phyloP scores from a whole-genome alignment of 2,113 vertebrate genomes.

The Scalopus aquaticus region DNA sequence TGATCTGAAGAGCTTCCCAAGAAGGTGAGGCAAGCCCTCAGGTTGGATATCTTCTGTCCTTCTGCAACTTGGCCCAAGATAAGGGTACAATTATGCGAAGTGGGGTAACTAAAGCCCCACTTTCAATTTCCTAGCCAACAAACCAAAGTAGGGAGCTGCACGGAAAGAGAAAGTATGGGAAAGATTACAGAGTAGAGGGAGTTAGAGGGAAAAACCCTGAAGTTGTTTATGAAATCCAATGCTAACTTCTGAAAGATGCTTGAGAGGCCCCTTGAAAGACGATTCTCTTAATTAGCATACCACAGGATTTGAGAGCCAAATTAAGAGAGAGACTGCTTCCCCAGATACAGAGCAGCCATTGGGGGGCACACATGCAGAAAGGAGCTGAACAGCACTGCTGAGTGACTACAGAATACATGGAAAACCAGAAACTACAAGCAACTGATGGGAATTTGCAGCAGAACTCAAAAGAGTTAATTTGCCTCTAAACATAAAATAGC shows the following conservation, averaged over 20 bases:
- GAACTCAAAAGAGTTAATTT: neutral
- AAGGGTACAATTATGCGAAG: neutral
- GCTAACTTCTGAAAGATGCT: neutral
- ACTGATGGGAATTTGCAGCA: neutral
- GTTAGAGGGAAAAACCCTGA: neutral
- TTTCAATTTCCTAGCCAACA: neutral
- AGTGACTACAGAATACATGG: neutral
- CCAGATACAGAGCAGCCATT: neutral
- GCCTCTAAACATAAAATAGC: neutral
- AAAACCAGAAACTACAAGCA: neutral
- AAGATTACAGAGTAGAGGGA: neutral
- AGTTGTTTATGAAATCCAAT: neutral
- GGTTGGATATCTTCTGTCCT: neutral
- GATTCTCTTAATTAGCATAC: neutral
- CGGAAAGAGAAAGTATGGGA: neutral
- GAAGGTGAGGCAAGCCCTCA: neutral
- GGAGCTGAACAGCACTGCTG: neutral
- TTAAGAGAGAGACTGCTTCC: neutral
- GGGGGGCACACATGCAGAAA: neutral
- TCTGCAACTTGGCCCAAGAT: neutral
- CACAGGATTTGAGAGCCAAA: neutral
- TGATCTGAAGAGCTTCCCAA: neutral
- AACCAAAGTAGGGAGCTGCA: neutral
- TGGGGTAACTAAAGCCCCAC: neutral
- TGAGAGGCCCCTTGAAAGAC: too few relatives aligned